phyloP scores from a whole-genome alignment of 2,888 invertebrate genomes.

The Junonia oenone region DNA sequence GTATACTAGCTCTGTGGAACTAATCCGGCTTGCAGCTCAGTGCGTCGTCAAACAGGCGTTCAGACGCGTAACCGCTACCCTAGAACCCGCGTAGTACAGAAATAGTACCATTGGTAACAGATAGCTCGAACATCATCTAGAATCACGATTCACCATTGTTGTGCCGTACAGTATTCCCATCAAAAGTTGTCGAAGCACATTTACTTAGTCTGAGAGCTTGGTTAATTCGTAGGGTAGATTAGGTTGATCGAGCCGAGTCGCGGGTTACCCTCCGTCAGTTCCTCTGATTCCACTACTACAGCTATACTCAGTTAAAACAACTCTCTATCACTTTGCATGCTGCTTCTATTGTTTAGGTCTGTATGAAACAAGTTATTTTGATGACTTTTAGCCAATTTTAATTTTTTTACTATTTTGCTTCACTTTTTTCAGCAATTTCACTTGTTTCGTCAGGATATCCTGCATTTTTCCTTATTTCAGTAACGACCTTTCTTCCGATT shows the following conservation, averaged over 20 bases:
- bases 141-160: conserved; percentile 63
- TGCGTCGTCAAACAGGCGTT: conserved; percentile 65
- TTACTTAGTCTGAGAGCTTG: conserved; percentile 71
- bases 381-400: conserved; percentile 36
- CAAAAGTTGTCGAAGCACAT: conserved; percentile 70
- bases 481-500: conserved; percentile 61
- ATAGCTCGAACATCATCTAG: conserved; percentile 71
- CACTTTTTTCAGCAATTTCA: conserved; percentile 27
- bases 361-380: conserved; percentile 45
- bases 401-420: conserved; percentile 15
- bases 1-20: not conserved
- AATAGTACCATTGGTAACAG: conserved; percentile 69
- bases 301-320: conserved; percentile 65
- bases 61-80: conserved; percentile 74
- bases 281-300: conserved; percentile 64
- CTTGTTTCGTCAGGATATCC: conserved; percentile 49
- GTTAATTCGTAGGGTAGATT: conserved; percentile 73
- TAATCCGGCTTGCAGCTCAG: conserved; percentile 61
- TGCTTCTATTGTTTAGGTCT: conserved; percentile 68
- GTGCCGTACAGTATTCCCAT: conserved; percentile 66
- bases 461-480: conserved; percentile 58
- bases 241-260: conserved; percentile 65
- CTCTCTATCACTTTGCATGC: conserved; percentile 74
- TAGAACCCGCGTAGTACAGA: conserved; percentile 69
- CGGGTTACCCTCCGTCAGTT: conserved; percentile 60